Evolutionary conservation across 2,888 invertebrate species (phyloP), one percentile per base, ranked within the genome.

Genomic region (Trisateles emortualis): DNA sequence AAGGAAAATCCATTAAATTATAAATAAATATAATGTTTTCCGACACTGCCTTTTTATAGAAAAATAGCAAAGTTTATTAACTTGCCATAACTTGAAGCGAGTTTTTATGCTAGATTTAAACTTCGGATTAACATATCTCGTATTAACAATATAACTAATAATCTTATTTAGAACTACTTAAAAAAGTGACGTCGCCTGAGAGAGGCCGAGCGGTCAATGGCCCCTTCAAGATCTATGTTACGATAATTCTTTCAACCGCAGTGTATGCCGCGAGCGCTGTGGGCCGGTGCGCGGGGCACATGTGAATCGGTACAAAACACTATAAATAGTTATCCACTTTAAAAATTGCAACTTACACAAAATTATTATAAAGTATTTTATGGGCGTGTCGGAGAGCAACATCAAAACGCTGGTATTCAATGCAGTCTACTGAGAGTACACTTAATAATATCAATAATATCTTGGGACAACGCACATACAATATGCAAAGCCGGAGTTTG

Each of bases 171-270:
- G 52, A 64, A 54, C 52, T 66, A 66, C 56, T 76, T 71, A 64
- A 70, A 69, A 66, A 67, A 45, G 72, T 77, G 72, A 70, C 78
- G 70, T 78, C 72, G 76, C 73, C 68, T 77, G 75, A 77, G 76
- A 77, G 76, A 79, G 79, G 59, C 61, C 66, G 64, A 68, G 67
- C 80, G 91, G 89, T 88, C 90, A 84, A 74, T 79, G 89, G 71
- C 84, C 78, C 67, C 66, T 76, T 78, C 71, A 77, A 89, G 91
- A 91, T 91, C 88, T 89, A 85, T 86, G 89, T 79, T 86, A 77
- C 83, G 91, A 91, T 92, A 90, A 90, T 85, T 88, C 84, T 89
- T 86, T 88, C 84, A 81, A 87, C 88, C 86, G 85, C 87, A 86
- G 83, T 79, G 84, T 86, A 76, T 83, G 85, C 84, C 85, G 65